phyloP scores from a whole-genome alignment of 2,113 vertebrate species.

The Panthera leo region DNA sequence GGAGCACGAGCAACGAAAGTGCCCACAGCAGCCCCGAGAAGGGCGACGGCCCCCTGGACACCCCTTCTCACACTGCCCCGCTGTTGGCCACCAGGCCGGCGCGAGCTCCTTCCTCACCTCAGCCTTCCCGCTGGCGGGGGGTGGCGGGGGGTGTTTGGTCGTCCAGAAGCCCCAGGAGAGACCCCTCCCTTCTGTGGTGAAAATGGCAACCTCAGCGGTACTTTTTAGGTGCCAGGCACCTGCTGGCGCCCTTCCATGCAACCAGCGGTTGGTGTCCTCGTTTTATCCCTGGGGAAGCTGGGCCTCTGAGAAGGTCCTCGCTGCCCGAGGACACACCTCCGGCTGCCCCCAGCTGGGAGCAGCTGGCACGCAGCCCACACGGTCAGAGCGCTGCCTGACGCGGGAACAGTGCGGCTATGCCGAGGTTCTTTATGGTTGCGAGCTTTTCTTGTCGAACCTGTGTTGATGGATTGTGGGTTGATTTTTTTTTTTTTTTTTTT shows the following conservation, averaged over 20 bases:
- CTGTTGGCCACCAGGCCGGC: neutral
- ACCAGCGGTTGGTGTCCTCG: fast-evolving
- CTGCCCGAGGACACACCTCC: neutral
- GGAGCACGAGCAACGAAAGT: neutral
- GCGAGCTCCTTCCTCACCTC: neutral
- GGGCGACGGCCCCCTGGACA: neutral
- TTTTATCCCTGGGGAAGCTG: neutral
- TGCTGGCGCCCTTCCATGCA: neutral
- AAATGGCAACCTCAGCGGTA: neutral
- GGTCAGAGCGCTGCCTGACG: fast-evolving
- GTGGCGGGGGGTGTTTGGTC: neutral
- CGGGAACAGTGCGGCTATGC: fast-evolving
- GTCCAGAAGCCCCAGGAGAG: neutral
- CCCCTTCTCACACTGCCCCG: neutral
- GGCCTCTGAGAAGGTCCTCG: neutral
- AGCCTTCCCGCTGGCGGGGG: fast-evolving
- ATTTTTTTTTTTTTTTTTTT: neutral
- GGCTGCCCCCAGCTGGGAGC: fast-evolving
- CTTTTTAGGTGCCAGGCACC: fast-evolving
- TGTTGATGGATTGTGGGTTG: neutral
- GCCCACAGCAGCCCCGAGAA: neutral
- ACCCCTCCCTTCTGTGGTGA: neutral
- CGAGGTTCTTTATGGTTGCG: neutral
- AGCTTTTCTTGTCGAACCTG: neutral
- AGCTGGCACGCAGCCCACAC: fast-evolving